Base-by-base conservation (phyloP, 2,113 vertebrate species). In the Ginglymostoma cirratum region DNA sequence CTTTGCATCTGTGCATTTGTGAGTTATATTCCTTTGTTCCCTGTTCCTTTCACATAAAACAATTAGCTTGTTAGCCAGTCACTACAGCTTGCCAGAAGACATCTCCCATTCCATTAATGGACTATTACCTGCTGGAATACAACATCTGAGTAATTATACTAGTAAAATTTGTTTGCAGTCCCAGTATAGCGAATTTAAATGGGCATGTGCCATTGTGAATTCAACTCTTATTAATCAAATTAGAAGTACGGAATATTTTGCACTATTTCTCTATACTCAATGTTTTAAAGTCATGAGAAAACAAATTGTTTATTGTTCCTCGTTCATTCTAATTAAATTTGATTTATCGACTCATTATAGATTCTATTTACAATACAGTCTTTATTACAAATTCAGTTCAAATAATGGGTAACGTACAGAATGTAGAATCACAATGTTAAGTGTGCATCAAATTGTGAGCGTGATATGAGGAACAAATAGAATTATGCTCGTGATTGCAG, bases 141-240 rank as follows among this genome's bases (percentile, higher is more conserved):
- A 96, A 92, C 90, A 61, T 69, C 96, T 55, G 93, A 96, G 66
- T 96, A 95, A 96, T 96, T 96, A 93, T 86, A 96, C 55, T 42
- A 95, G 61, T 34, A 69, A 67, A 95, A 95, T 96, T 72, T 83
- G 65, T 96, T 95, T 69, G 61, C 69, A 55, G n/a, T 94, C 72
- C 55, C 76, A 83, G 23, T 45, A 23, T 42, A 85, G 72, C 67
- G 66, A 80, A 92, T 95, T 96, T 70, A 70, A 69, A 96, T 95
- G 38, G 61, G 87, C 93, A 69, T 52, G 95, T 89, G 95, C 83
- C 95, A 96, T 65, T 83, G 93, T 93, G 72, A 61, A 80, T 87
- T 76, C n/a, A 42, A 85, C 66, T 80, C 38, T 96, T 86, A 93
- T 96, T 96, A 90, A 96, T 96, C 93, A 72, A 93, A 67, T 55